A percentile compares a stretch with the other conserved stretches of the same genome.
These are phyloP conservation scores for Caerostris extrusa DNA, from an alignment of 1,140 invertebrate genomes.

Conservation along the genomic window DNA sequence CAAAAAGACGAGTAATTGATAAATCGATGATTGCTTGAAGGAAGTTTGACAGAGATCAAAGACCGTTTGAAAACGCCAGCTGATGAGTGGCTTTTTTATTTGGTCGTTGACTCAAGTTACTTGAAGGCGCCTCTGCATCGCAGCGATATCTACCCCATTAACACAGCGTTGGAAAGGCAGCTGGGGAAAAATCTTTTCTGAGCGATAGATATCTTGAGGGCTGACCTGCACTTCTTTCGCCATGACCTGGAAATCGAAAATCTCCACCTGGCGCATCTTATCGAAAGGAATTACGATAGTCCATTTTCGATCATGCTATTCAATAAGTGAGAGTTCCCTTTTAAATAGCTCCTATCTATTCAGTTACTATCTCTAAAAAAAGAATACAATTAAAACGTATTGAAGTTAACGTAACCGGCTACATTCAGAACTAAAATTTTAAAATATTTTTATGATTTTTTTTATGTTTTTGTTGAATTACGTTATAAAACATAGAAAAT, in stretches of 20 bases:
- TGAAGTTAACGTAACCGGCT: no score
- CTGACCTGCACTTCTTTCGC: constrained; percentile 4
- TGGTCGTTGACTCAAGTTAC: constrained; percentile 60
- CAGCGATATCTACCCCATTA: constrained; percentile 32
- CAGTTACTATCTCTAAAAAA: no score
- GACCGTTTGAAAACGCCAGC: constrained; percentile 63
- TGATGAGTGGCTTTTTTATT: constrained; percentile 25
- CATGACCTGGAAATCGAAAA: not conserved
- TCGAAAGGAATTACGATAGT: not conserved
- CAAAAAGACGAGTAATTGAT: not conserved
- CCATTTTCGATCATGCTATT: not conserved
- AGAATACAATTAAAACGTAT: no score
- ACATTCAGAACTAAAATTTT: no score
- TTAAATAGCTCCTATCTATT: no score
- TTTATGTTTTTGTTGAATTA: no score
- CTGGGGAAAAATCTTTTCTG: not conserved
- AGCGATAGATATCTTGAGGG: not conserved
- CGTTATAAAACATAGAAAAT: no score
- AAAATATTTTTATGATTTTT: no score
- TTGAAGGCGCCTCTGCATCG: not conserved
- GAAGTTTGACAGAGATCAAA: constrained; percentile 55
- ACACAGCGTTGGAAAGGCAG: constrained; percentile 5
- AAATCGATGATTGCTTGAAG: constrained; percentile 14
- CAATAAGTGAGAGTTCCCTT: not conserved
- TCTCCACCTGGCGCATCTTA: constrained; percentile 33